Conservation (phyloP, 2,797 vertebrate species). For the Darevskia nairensis region DNA sequence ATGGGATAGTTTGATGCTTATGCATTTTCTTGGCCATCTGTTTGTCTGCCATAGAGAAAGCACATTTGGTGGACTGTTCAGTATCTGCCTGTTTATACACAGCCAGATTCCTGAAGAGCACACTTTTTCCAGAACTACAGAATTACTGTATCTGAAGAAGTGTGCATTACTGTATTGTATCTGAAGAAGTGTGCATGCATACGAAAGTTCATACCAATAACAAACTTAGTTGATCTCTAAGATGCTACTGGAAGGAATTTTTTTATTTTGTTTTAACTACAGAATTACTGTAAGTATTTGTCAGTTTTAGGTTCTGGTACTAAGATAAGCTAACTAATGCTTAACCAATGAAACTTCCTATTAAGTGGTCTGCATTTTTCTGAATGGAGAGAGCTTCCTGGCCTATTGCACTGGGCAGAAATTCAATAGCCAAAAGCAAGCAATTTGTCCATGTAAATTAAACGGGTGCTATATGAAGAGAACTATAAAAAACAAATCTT, state of each 20-base stretch:
- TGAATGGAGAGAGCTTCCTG: not conserved
- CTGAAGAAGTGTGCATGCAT: too few species aligned
- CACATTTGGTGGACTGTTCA: not conserved
- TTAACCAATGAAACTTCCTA: not conserved
- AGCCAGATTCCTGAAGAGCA: not conserved
- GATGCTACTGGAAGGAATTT: too few species aligned
- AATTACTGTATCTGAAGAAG: not conserved
- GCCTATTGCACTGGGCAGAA: not conserved
- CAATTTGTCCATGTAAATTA: not conserved
- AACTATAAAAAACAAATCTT: not conserved
- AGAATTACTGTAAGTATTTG: not conserved
- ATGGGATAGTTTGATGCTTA: too few species aligned
- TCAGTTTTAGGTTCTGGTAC: not conserved
- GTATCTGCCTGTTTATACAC: not conserved
- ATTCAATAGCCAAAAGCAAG: not conserved
- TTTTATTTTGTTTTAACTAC: not conserved
- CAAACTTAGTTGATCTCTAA: too few species aligned
- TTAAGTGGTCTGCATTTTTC: not conserved
- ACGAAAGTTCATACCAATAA: too few species aligned
- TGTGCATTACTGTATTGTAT: too few species aligned
- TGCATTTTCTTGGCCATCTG: too few species aligned
- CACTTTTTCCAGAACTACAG: not conserved
- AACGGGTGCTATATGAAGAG: not conserved
- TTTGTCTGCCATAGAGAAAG: not conserved
- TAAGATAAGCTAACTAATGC: not conserved